A percentile compares a stretch with the other conserved stretches of the same genome.
Conservation (phyloP, 2,797 vertebrate species). For the Amniataba percoides region DNA sequence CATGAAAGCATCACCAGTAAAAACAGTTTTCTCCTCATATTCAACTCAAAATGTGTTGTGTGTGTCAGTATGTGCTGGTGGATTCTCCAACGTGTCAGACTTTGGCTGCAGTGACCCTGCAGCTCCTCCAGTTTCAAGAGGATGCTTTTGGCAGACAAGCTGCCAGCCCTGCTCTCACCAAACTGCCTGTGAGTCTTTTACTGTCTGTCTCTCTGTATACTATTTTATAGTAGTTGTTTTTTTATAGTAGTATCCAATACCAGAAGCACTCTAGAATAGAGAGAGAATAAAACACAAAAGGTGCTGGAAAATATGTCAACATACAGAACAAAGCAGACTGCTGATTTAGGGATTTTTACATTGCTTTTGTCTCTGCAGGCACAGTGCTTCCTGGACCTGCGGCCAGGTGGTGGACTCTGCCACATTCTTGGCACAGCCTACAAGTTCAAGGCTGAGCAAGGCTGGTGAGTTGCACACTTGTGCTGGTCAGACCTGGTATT, state of each 20-base stretch:
- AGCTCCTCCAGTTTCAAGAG: slow-evolving; percentile 98
- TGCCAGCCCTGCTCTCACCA: slow-evolving; percentile 91
- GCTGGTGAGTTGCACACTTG: slow-evolving; percentile 89
- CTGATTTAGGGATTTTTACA: not conserved
- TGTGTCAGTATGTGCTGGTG: slow-evolving; percentile 89
- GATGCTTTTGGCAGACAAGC: slow-evolving; percentile 94
- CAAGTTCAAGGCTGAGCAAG: slow-evolving; percentile 97
- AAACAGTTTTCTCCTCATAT: not conserved
- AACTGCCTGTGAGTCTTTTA: slow-evolving; percentile 91
- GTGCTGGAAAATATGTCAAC: not conserved
- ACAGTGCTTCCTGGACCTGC: slow-evolving; percentile 96
- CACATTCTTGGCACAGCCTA: slow-evolving; percentile 97
- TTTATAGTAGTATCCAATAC: too few species aligned
- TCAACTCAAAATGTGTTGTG: not conserved
- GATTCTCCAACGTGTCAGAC: slow-evolving; percentile 96
- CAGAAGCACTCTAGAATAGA: not conserved
- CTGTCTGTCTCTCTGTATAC: too few species aligned
- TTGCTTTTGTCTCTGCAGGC: slow-evolving; percentile 80
- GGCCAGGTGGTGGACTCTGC: slow-evolving; percentile 92
- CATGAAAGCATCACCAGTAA: not conserved
- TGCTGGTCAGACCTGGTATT: too few species aligned
- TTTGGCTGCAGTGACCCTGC: slow-evolving; percentile 91
- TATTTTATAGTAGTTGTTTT: too few species aligned
- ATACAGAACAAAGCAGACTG: not conserved
- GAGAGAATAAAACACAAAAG: not conserved